Evolutionary conservation across 2,888 invertebrate genomes (phyloP), one percentile per base, ranked within the genome.

Genomic region (Hypercompe scribonia): DNA sequence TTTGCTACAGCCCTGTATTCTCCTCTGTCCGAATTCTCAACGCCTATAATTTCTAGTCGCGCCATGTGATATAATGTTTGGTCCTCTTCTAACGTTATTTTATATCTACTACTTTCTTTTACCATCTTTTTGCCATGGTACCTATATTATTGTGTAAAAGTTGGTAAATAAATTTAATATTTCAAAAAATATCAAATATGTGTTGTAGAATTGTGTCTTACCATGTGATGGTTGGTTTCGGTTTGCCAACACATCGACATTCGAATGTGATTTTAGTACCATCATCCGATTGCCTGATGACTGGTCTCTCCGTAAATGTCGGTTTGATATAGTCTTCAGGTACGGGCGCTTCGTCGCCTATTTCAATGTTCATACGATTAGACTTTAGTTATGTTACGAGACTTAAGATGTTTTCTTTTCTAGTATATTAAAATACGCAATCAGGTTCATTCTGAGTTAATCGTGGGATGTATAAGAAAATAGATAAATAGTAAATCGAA

Each of bases 211-310:
- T 80, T 79, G 71, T 77, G 88, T 96, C 97, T 97, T 97, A 99
- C 99, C 99, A 99, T 95, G 97, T 96, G 89, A 99, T 97, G 90
- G 97, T 97, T 90, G 99, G 99, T 96, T 98, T 98, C 84, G 99
- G 99, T 96, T 99, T 99, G 91, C 99, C 99, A 92, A 99, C 99
- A 95, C 99, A 98, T 96, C 99, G 97, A 96, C 99, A 99, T 96
- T 99, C 99, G 96, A 99, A 99, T 89, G 98, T 97, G 91, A 99
- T 98, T 96, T 97, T 98, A 93, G 98, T 98, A 90, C 99, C 99
- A 96, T 99, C 99, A 90, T 99, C 99, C 90, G 98, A 98, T 96
- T 99, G 99, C 96, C 98, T 97, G 95, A 99, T 99, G 92, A 99
- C 97, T 80, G 99, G 99, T 96, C 99, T 97, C 97, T 99, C 99